phyloP scores from a whole-genome alignment of 1,140 invertebrate genomes.

The Drosophila tani region DNA sequence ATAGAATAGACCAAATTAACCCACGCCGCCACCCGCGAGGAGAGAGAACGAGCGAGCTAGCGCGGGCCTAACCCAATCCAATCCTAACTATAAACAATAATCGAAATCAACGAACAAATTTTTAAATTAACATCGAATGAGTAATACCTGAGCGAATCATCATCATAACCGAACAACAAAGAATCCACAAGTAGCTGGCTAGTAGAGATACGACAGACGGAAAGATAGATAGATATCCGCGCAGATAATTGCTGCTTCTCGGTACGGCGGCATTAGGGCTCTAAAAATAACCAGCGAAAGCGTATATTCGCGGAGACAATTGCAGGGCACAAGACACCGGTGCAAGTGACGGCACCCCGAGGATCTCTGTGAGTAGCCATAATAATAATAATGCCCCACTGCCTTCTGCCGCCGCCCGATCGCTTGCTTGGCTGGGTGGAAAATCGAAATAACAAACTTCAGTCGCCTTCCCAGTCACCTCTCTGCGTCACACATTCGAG shows the following conservation, averaged over 20 bases:
- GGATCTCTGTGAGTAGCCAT: slow-evolving; percentile 50
- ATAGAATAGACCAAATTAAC: slow-evolving; percentile 63
- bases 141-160: slow-evolving; percentile 46
- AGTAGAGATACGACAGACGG: slow-evolving; percentile 12
- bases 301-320: slow-evolving; percentile 37
- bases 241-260: slow-evolving; percentile 45
- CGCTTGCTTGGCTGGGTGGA: slow-evolving; percentile 5
- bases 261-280: slow-evolving; percentile 36
- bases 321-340: slow-evolving; percentile 31
- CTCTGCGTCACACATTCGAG: slow-evolving; percentile 39
- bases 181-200: slow-evolving; percentile 76
- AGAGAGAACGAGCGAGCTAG: not conserved
- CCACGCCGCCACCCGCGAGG: slow-evolving; percentile 1
- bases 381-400: slow-evolving; percentile 1
- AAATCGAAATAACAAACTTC: slow-evolving; percentile 56
- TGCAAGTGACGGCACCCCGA: slow-evolving; percentile 28
- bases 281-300: slow-evolving; percentile 34
- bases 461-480: slow-evolving; percentile 20
- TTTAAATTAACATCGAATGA: slow-evolving; percentile 51
- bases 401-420: slow-evolving; percentile 7
- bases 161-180: slow-evolving; percentile 51
- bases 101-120: slow-evolving; percentile 52
- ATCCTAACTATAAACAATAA: slow-evolving; percentile 67
- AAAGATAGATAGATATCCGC: slow-evolving; percentile 58
- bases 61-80: slow-evolving; percentile 29